Evolutionary conservation across 2,113 vertebrate genomes (phyloP).

Genomic region (Alethe castanea): DNA sequence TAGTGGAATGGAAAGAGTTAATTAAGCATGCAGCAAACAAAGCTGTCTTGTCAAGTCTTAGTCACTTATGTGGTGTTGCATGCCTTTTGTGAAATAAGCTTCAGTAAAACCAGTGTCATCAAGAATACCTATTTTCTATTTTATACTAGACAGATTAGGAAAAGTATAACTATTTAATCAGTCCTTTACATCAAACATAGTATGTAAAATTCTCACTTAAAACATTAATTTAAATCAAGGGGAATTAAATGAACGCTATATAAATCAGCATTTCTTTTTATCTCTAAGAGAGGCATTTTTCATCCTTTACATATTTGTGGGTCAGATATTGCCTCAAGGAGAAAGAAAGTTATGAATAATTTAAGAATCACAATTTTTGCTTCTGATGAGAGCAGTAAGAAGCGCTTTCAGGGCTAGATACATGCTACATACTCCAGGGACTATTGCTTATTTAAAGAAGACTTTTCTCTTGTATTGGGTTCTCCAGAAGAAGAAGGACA

Average conservation of each 20-base stretch:
- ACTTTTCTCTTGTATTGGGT: neutral
- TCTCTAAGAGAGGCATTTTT: neutral
- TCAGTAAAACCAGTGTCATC: neutral
- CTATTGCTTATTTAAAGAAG: neutral
- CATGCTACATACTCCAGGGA: neutral
- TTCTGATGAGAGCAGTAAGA: neutral
- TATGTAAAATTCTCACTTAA: neutral
- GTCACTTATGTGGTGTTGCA: neutral
- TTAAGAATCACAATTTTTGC: neutral
- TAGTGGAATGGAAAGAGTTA: neutral
- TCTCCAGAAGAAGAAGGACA: neutral
- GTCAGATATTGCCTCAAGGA: conserved; percentile 1
- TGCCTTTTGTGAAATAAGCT: neutral
- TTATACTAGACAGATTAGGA: neutral
- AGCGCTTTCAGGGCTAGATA: neutral
- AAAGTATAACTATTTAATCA: neutral
- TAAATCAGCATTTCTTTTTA: neutral
- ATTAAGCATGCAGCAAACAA: neutral
- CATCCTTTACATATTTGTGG: neutral
- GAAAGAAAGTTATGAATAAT: neutral
- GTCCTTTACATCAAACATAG: neutral
- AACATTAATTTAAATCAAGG: neutral
- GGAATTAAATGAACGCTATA: neutral
- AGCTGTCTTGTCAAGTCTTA: neutral
- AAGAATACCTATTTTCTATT: neutral